Evolutionary conservation across 2,888 invertebrate species (phyloP), one percentile per base, ranked within the genome.

Genomic region (Aethes cnicana): DNA sequence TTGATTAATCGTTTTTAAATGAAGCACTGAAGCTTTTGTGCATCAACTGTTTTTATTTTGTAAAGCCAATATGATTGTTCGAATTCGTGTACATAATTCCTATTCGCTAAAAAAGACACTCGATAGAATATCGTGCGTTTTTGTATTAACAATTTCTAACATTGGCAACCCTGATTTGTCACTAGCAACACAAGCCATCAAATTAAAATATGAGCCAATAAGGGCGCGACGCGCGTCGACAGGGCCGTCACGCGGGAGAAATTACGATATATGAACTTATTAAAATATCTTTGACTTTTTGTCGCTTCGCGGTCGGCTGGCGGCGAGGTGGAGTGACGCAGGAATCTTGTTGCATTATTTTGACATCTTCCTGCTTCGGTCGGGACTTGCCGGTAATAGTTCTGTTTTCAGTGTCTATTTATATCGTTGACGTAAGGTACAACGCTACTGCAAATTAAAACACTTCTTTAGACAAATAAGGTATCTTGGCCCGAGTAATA

Each of bases 131-230:
- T n/a, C n/a, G n/a, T n/a, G n/a, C n/a, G n/a, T n/a, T n/a, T n/a
- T n/a, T n/a, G n/a, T n/a, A n/a, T n/a, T n/a, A 18, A 35, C 16
- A 0, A 14, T 2, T n/a, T 42, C 26, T 26, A 21, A 54, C 55
- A 53, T 62, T 64, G 75, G 65, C 74, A 77, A 58, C 72, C 77
- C 77, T 76, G 60, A 64, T 68, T 66, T 70, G 66, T 68, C 63
- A 63, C 64, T 68, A 74, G 75, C 72, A 73, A 69, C 66, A 60
- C 67, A 66, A 74, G 64, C 79, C 82, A 84, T 83, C 84, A 87
- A 84, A 84, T 84, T 87, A 87, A 88, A 76, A 86, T 87, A 88
- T 85, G 86, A 84, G 75, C 78, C 85, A 85, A 86, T 86, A 84
- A 81, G 81, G 76, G 70, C 68, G 70, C 72, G 75, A 63, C 72